Conservation (phyloP, 2,113 vertebrate species). For the Sylvia atricapilla region DNA sequence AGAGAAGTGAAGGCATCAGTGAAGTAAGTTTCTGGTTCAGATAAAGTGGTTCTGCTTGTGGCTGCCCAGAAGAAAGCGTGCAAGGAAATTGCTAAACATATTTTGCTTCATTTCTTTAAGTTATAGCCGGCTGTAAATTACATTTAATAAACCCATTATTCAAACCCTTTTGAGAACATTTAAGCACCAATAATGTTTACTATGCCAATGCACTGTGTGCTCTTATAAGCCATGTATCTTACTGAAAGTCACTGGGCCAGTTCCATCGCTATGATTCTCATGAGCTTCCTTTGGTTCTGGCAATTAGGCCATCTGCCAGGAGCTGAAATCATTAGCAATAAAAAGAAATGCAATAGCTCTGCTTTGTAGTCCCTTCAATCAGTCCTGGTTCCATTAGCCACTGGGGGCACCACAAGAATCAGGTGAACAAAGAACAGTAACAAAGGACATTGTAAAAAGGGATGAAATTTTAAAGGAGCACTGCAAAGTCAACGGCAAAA, state of each 20-base stretch:
- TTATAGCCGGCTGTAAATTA: constrained; percentile 59
- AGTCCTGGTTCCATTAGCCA: not conserved
- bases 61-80: not conserved
- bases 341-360: constrained; percentile 68
- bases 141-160: constrained; percentile 56
- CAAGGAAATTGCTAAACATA: constrained; percentile 22
- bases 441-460: not conserved
- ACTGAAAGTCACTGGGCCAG: constrained; percentile 63
- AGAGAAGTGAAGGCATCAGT: constrained; percentile 19
- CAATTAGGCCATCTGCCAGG: constrained; percentile 73
- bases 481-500: not conserved
- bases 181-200: constrained; percentile 61
- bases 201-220: constrained; percentile 24
- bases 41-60: not conserved
- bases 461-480: not conserved
- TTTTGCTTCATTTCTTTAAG: constrained; percentile 57
- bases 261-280: constrained; percentile 48
- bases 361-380: constrained; percentile 23
- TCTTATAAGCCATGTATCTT: constrained; percentile 44
- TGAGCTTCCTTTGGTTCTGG: constrained; percentile 58
- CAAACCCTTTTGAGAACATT: constrained; percentile 38
- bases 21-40: not conserved
- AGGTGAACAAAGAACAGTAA: not conserved
- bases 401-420: not conserved
- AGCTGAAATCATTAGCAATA: constrained; percentile 67